Conservation (phyloP, 1,140 invertebrate genomes). For the Sycobia sp. region DNA sequence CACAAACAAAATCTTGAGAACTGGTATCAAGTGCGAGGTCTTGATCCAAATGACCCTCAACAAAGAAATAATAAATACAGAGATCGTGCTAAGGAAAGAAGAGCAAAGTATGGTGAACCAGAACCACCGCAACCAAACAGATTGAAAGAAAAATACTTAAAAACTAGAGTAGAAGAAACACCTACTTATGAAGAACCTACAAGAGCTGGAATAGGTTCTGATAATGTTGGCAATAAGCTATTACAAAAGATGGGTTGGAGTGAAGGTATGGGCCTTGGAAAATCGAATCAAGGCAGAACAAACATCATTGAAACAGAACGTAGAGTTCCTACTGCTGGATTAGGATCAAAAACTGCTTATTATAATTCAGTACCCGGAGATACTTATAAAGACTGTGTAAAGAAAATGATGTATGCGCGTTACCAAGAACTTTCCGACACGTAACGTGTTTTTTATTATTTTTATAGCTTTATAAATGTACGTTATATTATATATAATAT, state of each 20-base stretch:
- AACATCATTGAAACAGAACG: constrained; percentile 83
- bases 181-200: constrained; percentile 69
- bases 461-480: constrained; percentile 24
- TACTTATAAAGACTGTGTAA: constrained; percentile 88
- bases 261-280: constrained; percentile 93
- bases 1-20: constrained; percentile 92
- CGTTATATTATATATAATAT: constrained; percentile 17
- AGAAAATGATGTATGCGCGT: constrained; percentile 86
- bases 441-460: constrained; percentile 43
- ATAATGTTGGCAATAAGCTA: constrained; percentile 90
- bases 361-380: constrained; percentile 80
- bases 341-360: constrained; percentile 75
- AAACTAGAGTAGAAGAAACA: constrained; percentile 63
- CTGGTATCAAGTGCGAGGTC: constrained; percentile 65
- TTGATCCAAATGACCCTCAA: constrained; percentile 65
- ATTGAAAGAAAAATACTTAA: constrained; percentile 72
- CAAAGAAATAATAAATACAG: constrained; percentile 73
- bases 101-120: constrained; percentile 91
- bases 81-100: constrained; percentile 93
- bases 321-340: constrained; percentile 71
- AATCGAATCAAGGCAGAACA: constrained; percentile 90
- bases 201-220: constrained; percentile 77
- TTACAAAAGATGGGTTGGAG: constrained; percentile 99
- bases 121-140: constrained; percentile 77
- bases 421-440: constrained; percentile 77